Conservation (phyloP, 2,113 vertebrate species). For the Rhynchomys soricoides region DNA sequence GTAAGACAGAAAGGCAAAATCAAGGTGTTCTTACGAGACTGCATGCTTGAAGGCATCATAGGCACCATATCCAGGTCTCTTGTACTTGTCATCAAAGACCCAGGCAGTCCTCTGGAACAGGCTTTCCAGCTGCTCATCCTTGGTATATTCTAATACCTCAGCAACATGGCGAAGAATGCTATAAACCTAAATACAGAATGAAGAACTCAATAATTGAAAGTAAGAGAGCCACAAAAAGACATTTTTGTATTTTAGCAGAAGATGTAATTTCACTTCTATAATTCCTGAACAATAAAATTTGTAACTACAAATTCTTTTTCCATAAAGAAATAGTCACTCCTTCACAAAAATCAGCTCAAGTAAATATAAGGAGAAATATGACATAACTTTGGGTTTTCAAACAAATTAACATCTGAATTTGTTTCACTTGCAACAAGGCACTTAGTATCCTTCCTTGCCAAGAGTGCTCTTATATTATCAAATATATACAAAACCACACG, state of each 20-base stretch:
- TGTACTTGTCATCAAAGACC: conserved; percentile 99
- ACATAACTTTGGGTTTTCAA: not conserved
- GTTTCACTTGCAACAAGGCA: conserved; percentile 26
- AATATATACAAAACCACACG: not conserved
- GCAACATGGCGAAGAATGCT: conserved; percentile 98
- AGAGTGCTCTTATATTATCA: not conserved
- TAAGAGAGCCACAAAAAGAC: not conserved
- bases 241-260: conserved; percentile 13
- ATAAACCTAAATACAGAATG: conserved; percentile 90
- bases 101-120: conserved; percentile 98
- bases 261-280: not conserved
- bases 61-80: conserved; percentile 96
- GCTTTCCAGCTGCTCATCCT: conserved; percentile 98
- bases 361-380: not conserved
- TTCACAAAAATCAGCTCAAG: not conserved
- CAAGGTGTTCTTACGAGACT: conserved; percentile 92
- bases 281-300: conserved; percentile 16
- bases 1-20: conserved; percentile 26
- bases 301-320: not conserved
- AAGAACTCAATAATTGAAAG: conserved; percentile 15
- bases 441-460: not conserved
- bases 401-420: not conserved
- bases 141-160: conserved; percentile 96
- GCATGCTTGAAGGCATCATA: conserved; percentile 99
- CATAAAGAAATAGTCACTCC: not conserved